Base-by-base conservation (phyloP, 1,140 invertebrate genomes). In the Brachystomella parvula region DNA sequence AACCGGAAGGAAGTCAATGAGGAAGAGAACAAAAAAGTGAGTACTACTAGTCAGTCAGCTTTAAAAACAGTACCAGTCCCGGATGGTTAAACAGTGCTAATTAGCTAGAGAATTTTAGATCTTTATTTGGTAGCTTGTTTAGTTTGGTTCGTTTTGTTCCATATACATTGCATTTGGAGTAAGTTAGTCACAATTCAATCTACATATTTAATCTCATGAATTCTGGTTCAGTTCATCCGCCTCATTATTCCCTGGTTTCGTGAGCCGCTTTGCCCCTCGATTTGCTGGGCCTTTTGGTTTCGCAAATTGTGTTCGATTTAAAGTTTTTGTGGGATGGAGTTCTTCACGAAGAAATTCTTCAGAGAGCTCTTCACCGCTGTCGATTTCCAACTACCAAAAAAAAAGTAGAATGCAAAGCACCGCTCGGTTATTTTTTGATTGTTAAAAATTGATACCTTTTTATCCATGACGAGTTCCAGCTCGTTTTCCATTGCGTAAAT, bases 281-380 rank as follows among this genome's bases (percentile, higher is more conserved):
- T 89, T 89, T 2, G 90, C 89, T 69, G 94, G 94, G 39, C 92
- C 93, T 81, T 94, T 95, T 15, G 94, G 94, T 79, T 95, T 96
- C 30, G 89, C 89, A 82, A 97, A 97, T 73, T 93, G 91, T 32
- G 89, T 90, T 72, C 87, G 84, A 77, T 92, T 88, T 53, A 94
- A 83, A 78, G 89, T 92, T 75, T 89, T 87, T 77, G 92, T 94
- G 9, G 95, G 95, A 81, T 98, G 93, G 66, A 98, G 83, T 80
- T 97, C 92, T 73, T 96, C 92, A 77, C 90, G 85, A 6, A 98
- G 81, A 79, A 84, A 95, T 69, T 89, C 87, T 79, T 93, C 90
- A 1, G 89, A 94, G 58, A 98, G 77, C 81, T 97, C 93, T 72
- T 84, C 84, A 53, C 89, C 88, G 73, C 87, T 85, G 77, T 95